Conservation (phyloP, 2,113 vertebrate species). For the Pelecanus crispus region DNA sequence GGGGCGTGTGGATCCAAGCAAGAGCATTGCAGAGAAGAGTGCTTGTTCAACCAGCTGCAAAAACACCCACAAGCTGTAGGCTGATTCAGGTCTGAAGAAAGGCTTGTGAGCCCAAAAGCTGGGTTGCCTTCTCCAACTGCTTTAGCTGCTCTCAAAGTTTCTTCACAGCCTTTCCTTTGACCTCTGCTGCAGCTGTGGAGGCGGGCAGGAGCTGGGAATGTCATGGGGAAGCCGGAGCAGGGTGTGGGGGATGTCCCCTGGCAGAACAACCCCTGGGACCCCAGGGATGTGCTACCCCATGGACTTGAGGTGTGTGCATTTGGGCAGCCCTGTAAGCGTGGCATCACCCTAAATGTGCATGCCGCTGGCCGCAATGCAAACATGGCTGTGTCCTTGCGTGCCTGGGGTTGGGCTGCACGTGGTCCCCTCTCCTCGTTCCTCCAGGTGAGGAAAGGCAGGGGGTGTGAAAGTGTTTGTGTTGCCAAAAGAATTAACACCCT, state of each 20-base stretch:
- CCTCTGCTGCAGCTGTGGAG: background rate
- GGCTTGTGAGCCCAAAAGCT: background rate
- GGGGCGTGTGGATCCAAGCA: background rate
- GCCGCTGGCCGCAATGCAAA: rapidly evolving
- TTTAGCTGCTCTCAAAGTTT: background rate
- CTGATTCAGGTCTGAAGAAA: background rate
- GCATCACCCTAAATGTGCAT: rapidly evolving
- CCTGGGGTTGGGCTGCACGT: background rate
- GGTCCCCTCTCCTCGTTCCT: background rate
- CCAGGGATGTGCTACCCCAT: background rate
- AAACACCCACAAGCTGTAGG: background rate
- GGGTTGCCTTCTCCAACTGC: background rate
- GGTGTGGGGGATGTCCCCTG: rapidly evolving
- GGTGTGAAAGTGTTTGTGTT: background rate
- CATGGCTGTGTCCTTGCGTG: background rate
- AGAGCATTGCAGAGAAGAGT: rapidly evolving
- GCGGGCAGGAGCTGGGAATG: background rate
- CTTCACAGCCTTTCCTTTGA: background rate
- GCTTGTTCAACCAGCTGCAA: background rate
- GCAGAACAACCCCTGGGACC: background rate
- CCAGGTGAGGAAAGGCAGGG: background rate
- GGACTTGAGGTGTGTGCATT: background rate
- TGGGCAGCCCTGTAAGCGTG: background rate
- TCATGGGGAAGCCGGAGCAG: background rate
- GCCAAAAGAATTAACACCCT: slow-evolving; percentile 46